Evolutionary conservation across 1,140 invertebrate species (phyloP).

Genomic region (Sipha flava): DNA sequence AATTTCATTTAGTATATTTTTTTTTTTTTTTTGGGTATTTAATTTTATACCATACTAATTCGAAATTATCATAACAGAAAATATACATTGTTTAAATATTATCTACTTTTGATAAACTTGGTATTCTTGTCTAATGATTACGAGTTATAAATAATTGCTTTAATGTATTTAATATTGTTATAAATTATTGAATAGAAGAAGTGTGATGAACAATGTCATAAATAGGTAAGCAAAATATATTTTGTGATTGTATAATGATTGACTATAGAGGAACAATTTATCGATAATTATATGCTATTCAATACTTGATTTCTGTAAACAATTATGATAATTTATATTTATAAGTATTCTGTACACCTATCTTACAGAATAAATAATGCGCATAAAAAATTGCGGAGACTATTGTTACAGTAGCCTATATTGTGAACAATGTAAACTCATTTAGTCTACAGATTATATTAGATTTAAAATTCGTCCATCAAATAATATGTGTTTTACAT

Average conservation of each 20-base stretch:
- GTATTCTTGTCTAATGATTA: too few relatives aligned
- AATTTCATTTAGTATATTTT: too few relatives aligned
- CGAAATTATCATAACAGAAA: too few relatives aligned
- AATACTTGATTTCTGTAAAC: not conserved
- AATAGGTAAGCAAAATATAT: not conserved
- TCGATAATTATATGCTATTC: not conserved
- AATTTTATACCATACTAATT: too few relatives aligned
- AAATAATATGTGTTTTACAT: not conserved
- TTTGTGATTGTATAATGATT: not conserved
- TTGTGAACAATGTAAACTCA: not conserved
- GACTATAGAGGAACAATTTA: not conserved
- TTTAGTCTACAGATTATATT: not conserved
- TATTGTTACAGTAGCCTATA: not conserved
- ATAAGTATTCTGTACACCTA: not conserved
- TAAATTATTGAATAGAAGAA: not conserved
- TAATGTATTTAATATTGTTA: not conserved
- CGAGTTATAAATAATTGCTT: not conserved
- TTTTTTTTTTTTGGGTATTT: too few relatives aligned
- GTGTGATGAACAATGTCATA: not conserved
- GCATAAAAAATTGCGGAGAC: not conserved
- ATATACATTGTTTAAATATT: too few relatives aligned
- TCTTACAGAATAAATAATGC: not conserved
- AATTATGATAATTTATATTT: not conserved
- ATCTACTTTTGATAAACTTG: too few relatives aligned
- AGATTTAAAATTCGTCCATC: not conserved